phyloP scores from a whole-genome alignment of 2,888 invertebrate species.

The Platerodrilus igneus region DNA sequence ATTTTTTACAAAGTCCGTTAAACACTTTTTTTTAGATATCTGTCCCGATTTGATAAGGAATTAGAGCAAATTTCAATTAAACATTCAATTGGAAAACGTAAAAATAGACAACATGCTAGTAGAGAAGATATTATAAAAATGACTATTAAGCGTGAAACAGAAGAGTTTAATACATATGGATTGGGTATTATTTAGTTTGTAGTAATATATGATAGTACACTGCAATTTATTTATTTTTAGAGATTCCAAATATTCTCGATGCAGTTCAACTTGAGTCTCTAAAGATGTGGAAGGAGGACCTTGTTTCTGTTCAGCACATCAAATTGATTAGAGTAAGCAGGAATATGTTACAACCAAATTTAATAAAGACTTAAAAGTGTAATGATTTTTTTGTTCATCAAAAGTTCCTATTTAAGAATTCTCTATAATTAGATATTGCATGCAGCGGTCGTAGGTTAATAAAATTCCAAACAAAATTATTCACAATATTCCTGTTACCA shows the following conservation, averaged over 20 bases:
- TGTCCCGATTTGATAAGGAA: conserved; percentile 69
- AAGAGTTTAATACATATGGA: conserved; percentile 73
- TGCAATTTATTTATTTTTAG: conserved; percentile 43
- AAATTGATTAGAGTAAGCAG: conserved; percentile 58
- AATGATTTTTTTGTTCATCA: no score
- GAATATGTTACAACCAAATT: conserved; percentile 35
- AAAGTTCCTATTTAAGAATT: no score
- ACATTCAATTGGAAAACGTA: conserved; percentile 70
- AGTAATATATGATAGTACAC: not conserved
- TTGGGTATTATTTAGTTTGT: conserved; percentile 41
- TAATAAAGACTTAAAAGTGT: no score
- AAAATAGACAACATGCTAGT: conserved; percentile 72
- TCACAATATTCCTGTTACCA: no score
- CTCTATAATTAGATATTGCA: no score
- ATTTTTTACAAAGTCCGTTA: no score
- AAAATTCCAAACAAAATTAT: no score
- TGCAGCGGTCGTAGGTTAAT: no score
- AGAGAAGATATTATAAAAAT: conserved; percentile 75
- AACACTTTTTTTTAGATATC: conserved; percentile 52
- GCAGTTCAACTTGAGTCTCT: conserved; percentile 56
- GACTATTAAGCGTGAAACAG: conserved; percentile 66
- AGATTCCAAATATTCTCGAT: conserved; percentile 68
- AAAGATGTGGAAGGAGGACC: conserved; percentile 64
- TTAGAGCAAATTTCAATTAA: conserved; percentile 73
- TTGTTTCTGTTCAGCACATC: conserved; percentile 62